Evolutionary conservation across 2,797 vertebrate genomes (phyloP).

Genomic region (Gymnocypris eckloni): DNA sequence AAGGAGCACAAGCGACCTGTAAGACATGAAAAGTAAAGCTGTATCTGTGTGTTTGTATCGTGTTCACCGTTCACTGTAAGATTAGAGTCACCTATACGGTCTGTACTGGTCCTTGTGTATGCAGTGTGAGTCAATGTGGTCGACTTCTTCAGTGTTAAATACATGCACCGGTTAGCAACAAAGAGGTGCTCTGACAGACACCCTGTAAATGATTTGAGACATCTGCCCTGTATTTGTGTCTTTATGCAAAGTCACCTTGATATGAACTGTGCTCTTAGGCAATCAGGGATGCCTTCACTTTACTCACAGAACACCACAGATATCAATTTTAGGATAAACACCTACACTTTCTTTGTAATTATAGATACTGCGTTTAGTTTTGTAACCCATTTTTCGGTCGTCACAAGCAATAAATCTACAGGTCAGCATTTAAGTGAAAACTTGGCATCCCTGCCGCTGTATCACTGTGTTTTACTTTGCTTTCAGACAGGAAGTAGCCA

Average conservation of each 20-base stretch:
- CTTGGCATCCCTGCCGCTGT: conserved; percentile 52
- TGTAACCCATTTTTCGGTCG: background rate
- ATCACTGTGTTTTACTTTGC: conserved; percentile 58
- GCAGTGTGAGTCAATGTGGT: conserved; percentile 59
- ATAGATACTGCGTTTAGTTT: background rate
- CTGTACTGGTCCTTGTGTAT: conserved; percentile 50
- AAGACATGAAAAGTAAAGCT: conserved; percentile 30
- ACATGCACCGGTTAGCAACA: conserved; percentile 61
- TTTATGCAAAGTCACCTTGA: conserved; percentile 47
- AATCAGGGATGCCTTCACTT: conserved; percentile 45
- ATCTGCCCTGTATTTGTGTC: conserved; percentile 36
- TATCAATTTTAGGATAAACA: background rate
- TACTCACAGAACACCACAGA: conserved; percentile 16
- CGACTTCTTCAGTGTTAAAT: conserved; percentile 59
- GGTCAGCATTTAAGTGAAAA: conserved; percentile 35
- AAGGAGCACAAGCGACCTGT: conserved; percentile 51
- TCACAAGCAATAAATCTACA: conserved; percentile 52
- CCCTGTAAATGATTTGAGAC: conserved; percentile 38
- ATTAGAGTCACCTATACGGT: conserved; percentile 49
- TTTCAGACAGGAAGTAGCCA: conserved; percentile 70
- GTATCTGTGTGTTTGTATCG: conserved; percentile 54
- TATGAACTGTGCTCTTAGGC: conserved; percentile 40
- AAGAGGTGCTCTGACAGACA: conserved; percentile 50
- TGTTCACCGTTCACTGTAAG: conserved; percentile 61
- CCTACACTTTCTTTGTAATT: background rate